A percentile compares a stretch with the other conserved stretches of the same genome.
Evolutionary conservation across 2,797 vertebrate genomes (phyloP).

Genomic region (Lagodon rhomboides): DNA sequence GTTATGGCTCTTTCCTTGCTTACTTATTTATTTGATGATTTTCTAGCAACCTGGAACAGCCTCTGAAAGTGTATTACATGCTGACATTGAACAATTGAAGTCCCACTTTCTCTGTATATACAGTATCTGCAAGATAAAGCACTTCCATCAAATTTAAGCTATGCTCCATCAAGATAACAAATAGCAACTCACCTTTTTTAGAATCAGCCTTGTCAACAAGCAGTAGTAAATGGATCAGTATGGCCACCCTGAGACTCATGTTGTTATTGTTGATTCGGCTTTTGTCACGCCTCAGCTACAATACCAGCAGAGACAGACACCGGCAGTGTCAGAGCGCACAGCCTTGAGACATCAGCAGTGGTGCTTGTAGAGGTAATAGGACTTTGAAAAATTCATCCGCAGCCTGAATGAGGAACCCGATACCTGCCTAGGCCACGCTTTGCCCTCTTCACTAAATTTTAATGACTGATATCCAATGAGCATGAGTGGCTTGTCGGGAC

Average conservation of each 20-base stretch:
- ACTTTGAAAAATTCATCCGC: conserved; percentile 92
- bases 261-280: conserved; percentile 77
- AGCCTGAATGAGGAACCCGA: conserved; percentile 91
- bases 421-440: conserved; percentile 76
- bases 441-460: conserved; percentile 89
- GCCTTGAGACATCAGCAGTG: conserved; percentile 78
- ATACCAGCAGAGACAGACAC: conserved; percentile 52
- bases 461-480: conserved; percentile 93
- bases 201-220: conserved; percentile 78
- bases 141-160: conserved; percentile 51
- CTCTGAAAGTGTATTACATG: conserved; percentile 48
- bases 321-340: conserved; percentile 65
- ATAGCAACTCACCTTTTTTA: conserved; percentile 90
- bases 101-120: conserved; percentile 33
- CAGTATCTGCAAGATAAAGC: conserved; percentile 54
- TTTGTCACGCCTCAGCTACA: conserved; percentile 71
- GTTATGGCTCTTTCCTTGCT: conserved; percentile 11
- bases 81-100: conserved; percentile 62
- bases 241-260: conserved; percentile 76
- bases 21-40: conserved; percentile 31
- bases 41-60: conserved; percentile 20
- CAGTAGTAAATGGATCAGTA: conserved; percentile 83
- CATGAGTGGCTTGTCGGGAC: conserved; percentile 88
- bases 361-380: conserved; percentile 85
- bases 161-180: conserved; percentile 68